Evolutionary conservation across 1,140 invertebrate species (phyloP).

Genomic region (Dolichoris vasculosae): DNA sequence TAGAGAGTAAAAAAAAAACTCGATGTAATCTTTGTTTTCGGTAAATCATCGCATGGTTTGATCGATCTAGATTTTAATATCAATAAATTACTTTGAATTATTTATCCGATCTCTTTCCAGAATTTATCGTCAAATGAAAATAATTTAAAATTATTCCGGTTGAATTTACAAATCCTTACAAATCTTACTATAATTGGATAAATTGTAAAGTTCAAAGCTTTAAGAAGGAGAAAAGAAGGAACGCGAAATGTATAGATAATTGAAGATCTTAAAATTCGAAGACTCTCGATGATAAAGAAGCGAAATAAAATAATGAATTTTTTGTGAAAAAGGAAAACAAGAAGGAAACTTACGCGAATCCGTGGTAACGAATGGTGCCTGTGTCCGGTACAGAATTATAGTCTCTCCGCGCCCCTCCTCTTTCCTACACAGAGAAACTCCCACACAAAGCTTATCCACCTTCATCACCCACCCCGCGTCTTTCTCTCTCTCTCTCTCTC

Average conservation of each 20-base stretch:
- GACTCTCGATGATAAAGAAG: background rate
- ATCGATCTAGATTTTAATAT: no score
- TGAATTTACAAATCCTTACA: no score
- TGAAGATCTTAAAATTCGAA: background rate
- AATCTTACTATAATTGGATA: background rate
- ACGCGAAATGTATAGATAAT: background rate
- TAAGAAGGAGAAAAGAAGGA: background rate
- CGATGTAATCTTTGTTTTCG: no score
- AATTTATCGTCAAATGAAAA: no score
- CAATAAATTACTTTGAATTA: no score
- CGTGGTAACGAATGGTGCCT: constrained; percentile 25
- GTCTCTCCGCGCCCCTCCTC: constrained; percentile 39
- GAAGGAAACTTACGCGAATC: constrained; percentile 26
- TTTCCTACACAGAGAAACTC: constrained; percentile 53
- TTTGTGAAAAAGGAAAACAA: background rate
- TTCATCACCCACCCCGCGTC: constrained; percentile 60
- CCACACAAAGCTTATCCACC: constrained; percentile 64
- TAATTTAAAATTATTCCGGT: no score
- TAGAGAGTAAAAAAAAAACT: no score
- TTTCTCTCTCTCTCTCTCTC: constrained; percentile 3
- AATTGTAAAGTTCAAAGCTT: background rate
- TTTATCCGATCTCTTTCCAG: no score
- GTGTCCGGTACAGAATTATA: constrained; percentile 53
- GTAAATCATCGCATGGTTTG: no score
- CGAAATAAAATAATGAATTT: constrained; percentile 25